Evolutionary conservation across 2,113 vertebrate species (phyloP).

Genomic region (Proterorhinus semilunaris): DNA sequence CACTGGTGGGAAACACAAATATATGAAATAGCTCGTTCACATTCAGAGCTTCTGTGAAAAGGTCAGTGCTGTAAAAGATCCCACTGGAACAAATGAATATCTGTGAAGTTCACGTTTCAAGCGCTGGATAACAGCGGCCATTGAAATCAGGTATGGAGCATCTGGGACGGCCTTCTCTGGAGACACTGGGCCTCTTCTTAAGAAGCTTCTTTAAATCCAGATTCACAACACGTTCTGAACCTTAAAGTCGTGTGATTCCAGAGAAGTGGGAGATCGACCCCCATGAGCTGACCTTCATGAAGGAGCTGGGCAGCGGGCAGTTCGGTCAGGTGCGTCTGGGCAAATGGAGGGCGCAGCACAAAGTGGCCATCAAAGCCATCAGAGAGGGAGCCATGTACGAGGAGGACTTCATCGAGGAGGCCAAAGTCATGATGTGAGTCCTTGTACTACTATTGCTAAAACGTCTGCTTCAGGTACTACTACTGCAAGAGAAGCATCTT

Average conservation of each 20-base stretch:
- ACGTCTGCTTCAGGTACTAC: not conserved
- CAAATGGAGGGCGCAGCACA: conserved; percentile 89
- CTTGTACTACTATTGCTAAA: not conserved
- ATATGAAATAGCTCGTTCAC: no score
- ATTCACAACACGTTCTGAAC: no score
- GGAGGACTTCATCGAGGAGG: conserved; percentile 83
- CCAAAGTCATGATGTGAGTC: conserved; percentile 80
- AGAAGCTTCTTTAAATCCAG: no score
- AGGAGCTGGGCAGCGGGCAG: conserved; percentile 90
- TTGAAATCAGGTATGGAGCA: no score
- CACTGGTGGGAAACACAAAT: no score
- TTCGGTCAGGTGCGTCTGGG: conserved; percentile 90
- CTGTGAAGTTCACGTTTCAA: no score
- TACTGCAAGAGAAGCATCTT: not conserved
- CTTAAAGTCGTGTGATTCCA: conserved; percentile 32
- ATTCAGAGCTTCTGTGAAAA: no score
- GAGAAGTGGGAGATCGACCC: conserved; percentile 95
- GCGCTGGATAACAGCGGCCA: no score
- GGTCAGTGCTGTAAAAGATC: no score
- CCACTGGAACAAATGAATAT: no score
- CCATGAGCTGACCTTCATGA: conserved; percentile 90
- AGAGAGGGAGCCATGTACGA: conserved; percentile 86
- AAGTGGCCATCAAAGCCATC: conserved; percentile 96
- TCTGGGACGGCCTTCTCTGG: no score
- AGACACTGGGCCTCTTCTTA: no score